These are phyloP conservation scores for Pygoscelis adeliae DNA, from an alignment of 2,113 vertebrate genomes.

Conservation along the genomic window DNA sequence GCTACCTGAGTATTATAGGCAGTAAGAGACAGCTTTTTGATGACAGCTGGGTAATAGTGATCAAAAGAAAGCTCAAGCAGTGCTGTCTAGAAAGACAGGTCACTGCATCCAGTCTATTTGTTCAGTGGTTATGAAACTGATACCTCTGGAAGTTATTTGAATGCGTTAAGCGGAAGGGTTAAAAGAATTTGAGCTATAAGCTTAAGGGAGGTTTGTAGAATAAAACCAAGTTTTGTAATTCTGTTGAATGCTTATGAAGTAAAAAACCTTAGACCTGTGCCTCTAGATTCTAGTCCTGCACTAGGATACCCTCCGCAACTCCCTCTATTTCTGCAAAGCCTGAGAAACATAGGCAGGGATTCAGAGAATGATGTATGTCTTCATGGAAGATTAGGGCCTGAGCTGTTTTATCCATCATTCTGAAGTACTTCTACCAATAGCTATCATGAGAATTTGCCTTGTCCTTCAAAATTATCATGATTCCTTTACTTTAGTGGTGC, in stretches of 20 bases:
- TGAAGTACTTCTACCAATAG: not conserved
- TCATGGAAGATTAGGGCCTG: not conserved
- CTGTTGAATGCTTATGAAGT: not conserved
- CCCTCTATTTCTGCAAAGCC: not conserved
- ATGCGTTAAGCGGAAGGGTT: not conserved
- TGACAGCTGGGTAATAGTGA: not conserved
- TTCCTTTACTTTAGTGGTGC: not conserved
- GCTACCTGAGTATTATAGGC: not conserved
- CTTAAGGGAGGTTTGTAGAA: not conserved
- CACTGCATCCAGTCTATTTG: not conserved
- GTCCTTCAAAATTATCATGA: not conserved
- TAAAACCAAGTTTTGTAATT: not conserved
- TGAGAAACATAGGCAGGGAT: not conserved
- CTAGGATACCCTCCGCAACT: fast-evolving
- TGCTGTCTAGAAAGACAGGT: not conserved
- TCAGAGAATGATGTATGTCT: not conserved
- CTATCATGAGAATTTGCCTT: not conserved
- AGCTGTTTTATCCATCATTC: not conserved
- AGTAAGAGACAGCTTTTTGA: not conserved
- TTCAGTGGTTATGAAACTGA: not conserved
- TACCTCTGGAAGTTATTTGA: not conserved
- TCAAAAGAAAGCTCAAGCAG: not conserved
- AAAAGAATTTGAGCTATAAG: not conserved
- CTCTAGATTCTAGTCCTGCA: not conserved
- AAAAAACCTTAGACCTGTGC: not conserved